Evolutionary conservation across 2,888 invertebrate genomes (phyloP).

Genomic region (Eristalinus aeneus): DNA sequence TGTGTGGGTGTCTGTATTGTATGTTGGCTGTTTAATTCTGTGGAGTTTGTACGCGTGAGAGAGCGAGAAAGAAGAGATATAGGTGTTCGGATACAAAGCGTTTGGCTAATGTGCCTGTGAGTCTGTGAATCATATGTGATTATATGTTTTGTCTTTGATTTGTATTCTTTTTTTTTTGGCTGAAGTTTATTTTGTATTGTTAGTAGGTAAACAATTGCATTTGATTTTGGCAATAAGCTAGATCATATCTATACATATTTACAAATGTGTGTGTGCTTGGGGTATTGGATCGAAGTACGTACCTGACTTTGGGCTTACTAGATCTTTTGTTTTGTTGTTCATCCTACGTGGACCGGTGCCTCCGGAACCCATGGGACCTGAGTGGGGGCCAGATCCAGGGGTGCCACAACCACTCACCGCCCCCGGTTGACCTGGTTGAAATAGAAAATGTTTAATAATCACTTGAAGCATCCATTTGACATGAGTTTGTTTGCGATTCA

Average conservation of each 20-base stretch:
- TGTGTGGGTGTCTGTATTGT: constrained; percentile 33
- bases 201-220: constrained; percentile 50
- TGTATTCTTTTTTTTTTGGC: neutral
- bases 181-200: constrained; percentile 15
- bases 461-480: neutral
- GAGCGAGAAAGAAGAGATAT: neutral
- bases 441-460: constrained; percentile 9
- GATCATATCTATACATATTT: constrained; percentile 68
- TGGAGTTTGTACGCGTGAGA: constrained; percentile 51
- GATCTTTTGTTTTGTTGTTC: constrained; percentile 81
- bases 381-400: constrained; percentile 80
- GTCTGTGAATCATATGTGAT: constrained; percentile 34
- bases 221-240: constrained; percentile 68
- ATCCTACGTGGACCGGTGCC: constrained; percentile 80
- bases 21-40: no score
- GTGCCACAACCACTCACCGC: constrained; percentile 80
- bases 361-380: constrained; percentile 80
- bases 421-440: constrained; percentile 77
- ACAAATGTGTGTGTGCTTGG: constrained; percentile 72
- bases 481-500: neutral
- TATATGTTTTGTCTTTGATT: constrained; percentile 2
- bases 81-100: constrained; percentile 56
- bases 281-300: constrained; percentile 70
- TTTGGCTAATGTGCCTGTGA: constrained; percentile 31
- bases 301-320: constrained; percentile 81